Evolutionary conservation across 2,888 invertebrate genomes (phyloP).

Genomic region (Mongoloraphidia duomilia): DNA sequence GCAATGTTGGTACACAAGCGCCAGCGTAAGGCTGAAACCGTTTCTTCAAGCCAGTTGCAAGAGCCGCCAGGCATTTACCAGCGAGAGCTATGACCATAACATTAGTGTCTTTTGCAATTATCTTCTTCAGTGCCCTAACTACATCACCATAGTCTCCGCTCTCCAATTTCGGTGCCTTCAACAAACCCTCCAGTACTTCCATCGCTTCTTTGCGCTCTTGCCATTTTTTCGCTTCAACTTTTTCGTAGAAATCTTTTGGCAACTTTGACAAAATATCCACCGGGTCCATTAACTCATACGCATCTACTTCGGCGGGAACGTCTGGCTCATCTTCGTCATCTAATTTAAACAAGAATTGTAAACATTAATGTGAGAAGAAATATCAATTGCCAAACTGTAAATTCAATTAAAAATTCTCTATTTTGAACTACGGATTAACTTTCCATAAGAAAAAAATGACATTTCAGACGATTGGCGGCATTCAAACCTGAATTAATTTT

Average conservation of each 20-base stretch:
- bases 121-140: slow-evolving; percentile 76
- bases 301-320: slow-evolving; percentile 54
- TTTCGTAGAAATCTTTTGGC: slow-evolving; percentile 91
- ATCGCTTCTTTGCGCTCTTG: slow-evolving; percentile 87
- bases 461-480: background rate
- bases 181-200: slow-evolving; percentile 62
- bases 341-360: slow-evolving; percentile 27
- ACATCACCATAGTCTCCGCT: slow-evolving; percentile 86
- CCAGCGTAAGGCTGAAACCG: slow-evolving; percentile 74
- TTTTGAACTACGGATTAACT: background rate
- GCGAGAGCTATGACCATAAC: slow-evolving; percentile 83
- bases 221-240: slow-evolving; percentile 92
- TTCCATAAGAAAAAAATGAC: background rate
- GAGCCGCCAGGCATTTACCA: slow-evolving; percentile 63
- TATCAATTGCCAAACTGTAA: background rate
- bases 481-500: background rate
- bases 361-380: background rate
- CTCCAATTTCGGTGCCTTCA: slow-evolving; percentile 74
- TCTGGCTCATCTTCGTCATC: slow-evolving; percentile 43
- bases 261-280: slow-evolving; percentile 86
- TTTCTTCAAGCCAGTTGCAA: slow-evolving; percentile 78
- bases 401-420: background rate
- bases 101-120: slow-evolving; percentile 74
- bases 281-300: slow-evolving; percentile 80
- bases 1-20: slow-evolving; percentile 56